Conservation (phyloP, 2,888 invertebrate genomes). For the Rhagonycha lutea region DNA sequence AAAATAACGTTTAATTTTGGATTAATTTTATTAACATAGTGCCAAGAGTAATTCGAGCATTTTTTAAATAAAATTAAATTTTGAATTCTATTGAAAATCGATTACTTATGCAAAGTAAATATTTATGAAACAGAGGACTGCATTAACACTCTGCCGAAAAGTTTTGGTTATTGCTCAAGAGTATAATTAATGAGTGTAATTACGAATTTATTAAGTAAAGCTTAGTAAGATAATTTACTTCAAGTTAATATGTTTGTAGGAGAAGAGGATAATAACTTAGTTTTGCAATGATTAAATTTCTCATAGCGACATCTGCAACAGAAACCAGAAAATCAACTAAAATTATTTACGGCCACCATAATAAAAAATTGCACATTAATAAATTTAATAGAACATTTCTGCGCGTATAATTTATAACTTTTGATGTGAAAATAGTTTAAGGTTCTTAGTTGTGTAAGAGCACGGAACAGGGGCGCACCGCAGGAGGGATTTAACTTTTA, state of each 20-base stretch:
- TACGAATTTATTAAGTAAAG: background rate
- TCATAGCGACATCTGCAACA: background rate
- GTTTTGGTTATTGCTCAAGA: background rate
- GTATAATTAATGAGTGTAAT: background rate
- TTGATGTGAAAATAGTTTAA: background rate
- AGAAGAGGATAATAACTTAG: background rate
- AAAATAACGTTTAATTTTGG: too few species aligned
- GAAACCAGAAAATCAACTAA: background rate
- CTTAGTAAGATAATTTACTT: background rate
- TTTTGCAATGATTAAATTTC: background rate
- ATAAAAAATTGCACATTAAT: background rate
- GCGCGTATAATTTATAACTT: background rate
- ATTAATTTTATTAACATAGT: too few species aligned
- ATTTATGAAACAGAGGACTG: background rate
- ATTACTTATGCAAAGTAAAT: background rate
- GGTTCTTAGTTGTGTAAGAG: background rate
- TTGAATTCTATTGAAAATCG: background rate
- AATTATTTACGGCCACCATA: background rate
- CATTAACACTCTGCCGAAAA: background rate
- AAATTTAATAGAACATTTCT: background rate
- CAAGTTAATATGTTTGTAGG: background rate
- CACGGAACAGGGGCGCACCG: background rate
- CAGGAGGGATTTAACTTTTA: background rate
- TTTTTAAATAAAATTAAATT: too few species aligned
- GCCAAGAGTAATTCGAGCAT: too few species aligned